phyloP scores from a whole-genome alignment of 2,113 vertebrate species.

The Syngnathus typhle region DNA sequence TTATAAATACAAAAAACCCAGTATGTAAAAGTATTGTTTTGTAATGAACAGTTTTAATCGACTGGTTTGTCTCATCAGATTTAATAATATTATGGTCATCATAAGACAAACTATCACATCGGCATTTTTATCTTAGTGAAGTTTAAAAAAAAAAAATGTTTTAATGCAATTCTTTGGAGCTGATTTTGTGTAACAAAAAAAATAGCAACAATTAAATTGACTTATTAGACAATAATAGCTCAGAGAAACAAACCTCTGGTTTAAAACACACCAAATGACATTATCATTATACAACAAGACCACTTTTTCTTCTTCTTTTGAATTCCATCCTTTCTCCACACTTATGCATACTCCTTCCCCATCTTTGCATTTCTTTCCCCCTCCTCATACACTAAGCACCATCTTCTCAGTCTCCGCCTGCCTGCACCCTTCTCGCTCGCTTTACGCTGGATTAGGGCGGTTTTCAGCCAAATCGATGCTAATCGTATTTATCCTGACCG shows the following conservation, averaged over 20 bases:
- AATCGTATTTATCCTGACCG: slow-evolving; percentile 64
- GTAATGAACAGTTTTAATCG: not conserved
- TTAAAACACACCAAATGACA: not conserved
- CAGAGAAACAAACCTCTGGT: not conserved
- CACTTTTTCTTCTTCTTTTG: not conserved
- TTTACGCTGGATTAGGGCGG: slow-evolving; percentile 49
- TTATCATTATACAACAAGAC: not conserved
- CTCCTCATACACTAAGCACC: not conserved
- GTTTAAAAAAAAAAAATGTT: no score
- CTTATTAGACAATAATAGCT: no score
- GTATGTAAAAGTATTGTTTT: no score
- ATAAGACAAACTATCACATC: not conserved
- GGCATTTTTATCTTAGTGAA: no score
- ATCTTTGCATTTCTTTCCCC: slow-evolving; percentile 5
- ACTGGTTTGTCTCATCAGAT: not conserved
- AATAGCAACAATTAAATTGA: no score
- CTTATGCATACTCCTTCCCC: slow-evolving; percentile 7
- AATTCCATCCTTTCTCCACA: not conserved
- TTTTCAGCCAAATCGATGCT: slow-evolving; percentile 59
- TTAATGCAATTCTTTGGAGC: no score
- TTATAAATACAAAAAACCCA: no score
- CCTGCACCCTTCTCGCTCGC: slow-evolving; percentile 32
- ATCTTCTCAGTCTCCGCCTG: slow-evolving; percentile 13
- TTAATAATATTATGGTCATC: not conserved
- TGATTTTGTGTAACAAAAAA: no score